Evolutionary conservation across 2,113 vertebrate species (phyloP).

Genomic region (Meles meles): DNA sequence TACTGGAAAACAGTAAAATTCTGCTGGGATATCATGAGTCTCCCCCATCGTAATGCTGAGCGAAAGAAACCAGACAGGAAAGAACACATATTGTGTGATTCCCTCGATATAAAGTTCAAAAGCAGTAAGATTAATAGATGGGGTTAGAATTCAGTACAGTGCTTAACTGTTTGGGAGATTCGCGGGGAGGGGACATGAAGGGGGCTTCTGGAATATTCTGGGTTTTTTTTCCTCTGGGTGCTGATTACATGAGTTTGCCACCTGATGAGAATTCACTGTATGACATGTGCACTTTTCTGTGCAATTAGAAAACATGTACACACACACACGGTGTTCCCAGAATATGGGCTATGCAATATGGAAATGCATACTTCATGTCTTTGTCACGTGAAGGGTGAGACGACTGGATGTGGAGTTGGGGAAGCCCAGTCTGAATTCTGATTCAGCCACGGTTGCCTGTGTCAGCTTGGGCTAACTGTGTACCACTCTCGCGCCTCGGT

Average conservation of each 20-base stretch:
- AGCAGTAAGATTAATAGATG: not conserved
- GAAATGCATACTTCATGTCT: not conserved
- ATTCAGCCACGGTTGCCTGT: not conserved
- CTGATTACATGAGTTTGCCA: not conserved
- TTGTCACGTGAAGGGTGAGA: not conserved
- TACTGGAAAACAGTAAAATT: not conserved
- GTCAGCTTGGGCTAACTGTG: not conserved
- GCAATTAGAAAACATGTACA: not conserved
- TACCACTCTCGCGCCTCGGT: not conserved
- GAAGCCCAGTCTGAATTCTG: not conserved
- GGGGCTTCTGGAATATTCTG: not conserved
- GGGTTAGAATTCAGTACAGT: not conserved
- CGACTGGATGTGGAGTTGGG: not conserved
- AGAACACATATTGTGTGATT: not conserved
- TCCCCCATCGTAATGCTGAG: accelerated
- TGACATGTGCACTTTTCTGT: not conserved
- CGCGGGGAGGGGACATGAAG: not conserved
- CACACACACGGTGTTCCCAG: not conserved
- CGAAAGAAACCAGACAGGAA: not conserved
- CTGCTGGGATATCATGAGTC: accelerated
- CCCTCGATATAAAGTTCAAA: not conserved
- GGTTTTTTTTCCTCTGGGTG: not conserved
- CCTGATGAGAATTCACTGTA: not conserved
- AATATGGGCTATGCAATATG: not conserved
- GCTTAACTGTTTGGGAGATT: not conserved